phyloP scores from a whole-genome alignment of 2,888 invertebrate genomes.

The Anoplius nigerrimus region DNA sequence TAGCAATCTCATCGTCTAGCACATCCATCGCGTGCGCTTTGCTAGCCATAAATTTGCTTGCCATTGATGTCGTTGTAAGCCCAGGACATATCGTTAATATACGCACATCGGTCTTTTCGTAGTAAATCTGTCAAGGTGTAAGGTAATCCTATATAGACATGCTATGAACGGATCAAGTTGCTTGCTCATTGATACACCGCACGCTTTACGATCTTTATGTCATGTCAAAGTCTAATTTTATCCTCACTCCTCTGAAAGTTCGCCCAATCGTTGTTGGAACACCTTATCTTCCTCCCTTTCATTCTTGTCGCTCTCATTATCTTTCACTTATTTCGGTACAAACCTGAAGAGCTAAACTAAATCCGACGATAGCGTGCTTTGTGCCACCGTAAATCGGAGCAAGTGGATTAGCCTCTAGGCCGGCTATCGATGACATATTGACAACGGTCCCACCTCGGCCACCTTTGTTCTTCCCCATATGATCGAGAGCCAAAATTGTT shows the following conservation, averaged over 20 bases:
- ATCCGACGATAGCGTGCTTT: constrained; percentile 73
- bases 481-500: constrained; percentile 71
- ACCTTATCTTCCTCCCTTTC: too few species aligned
- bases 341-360: constrained; percentile 56
- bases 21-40: constrained; percentile 55
- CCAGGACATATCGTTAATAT: constrained; percentile 70
- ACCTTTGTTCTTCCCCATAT: constrained; percentile 74
- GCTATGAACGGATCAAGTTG: background rate
- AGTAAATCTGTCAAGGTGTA: constrained; percentile 49
- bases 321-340: too few species aligned
- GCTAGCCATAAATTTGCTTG: constrained; percentile 53
- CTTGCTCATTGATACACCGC: background rate
- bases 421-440: constrained; percentile 80
- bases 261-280: constrained; percentile 18
- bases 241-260: too few species aligned
- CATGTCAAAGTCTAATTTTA: background rate
- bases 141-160: background rate
- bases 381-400: constrained; percentile 79
- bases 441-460: constrained; percentile 79
- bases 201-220: background rate
- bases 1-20: constrained; percentile 54
- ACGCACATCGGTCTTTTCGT: constrained; percentile 65
- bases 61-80: constrained; percentile 61
- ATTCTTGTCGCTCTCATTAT: too few species aligned
- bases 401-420: constrained; percentile 75